These are phyloP conservation scores for Ciconia nigra DNA, from an alignment of 2,797 vertebrate genomes.

Conservation along the genomic window DNA sequence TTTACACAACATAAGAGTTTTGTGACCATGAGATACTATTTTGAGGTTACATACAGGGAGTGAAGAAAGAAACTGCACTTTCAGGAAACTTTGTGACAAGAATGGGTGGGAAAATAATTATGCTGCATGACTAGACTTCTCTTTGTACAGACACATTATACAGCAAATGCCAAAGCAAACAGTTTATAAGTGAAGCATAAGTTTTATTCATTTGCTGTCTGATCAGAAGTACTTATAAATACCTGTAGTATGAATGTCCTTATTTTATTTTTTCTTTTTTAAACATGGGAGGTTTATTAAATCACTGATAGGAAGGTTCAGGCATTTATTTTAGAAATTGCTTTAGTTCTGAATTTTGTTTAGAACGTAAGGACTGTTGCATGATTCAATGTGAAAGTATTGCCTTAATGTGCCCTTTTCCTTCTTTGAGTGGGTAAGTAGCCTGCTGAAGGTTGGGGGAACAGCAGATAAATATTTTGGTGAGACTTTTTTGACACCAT, in stretches of 20 bases:
- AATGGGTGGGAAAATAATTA: conserved; percentile 65
- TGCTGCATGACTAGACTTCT: conserved; percentile 34
- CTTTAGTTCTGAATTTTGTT: neutral
- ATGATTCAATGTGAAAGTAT: conserved; percentile 25
- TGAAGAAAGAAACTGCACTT: conserved; percentile 65
- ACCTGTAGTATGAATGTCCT: conserved; percentile 31
- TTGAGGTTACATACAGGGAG: conserved; percentile 45
- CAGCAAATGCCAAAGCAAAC: conserved; percentile 62
- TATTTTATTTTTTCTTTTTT: conserved; percentile 19
- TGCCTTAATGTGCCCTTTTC: conserved; percentile 1
- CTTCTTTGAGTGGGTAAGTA: conserved; percentile 43
- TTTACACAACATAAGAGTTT: conserved; percentile 66
- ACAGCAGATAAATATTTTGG: neutral
- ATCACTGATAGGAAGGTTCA: neutral
- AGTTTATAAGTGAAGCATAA: neutral
- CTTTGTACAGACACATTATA: conserved; percentile 37
- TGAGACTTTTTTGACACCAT: neutral
- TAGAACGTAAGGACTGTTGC: neutral
- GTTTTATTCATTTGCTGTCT: conserved; percentile 44
- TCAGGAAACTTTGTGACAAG: conserved; percentile 56
- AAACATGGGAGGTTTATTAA: neutral
- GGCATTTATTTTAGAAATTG: neutral
- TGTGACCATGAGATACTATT: conserved; percentile 62
- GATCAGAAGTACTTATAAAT: conserved; percentile 61
- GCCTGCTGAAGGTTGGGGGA: neutral